Percentiles rank a stretch among this genome's conserved stretches.
Conservation (phyloP, 2,797 vertebrate species). For the Argyrosomus regius region DNA sequence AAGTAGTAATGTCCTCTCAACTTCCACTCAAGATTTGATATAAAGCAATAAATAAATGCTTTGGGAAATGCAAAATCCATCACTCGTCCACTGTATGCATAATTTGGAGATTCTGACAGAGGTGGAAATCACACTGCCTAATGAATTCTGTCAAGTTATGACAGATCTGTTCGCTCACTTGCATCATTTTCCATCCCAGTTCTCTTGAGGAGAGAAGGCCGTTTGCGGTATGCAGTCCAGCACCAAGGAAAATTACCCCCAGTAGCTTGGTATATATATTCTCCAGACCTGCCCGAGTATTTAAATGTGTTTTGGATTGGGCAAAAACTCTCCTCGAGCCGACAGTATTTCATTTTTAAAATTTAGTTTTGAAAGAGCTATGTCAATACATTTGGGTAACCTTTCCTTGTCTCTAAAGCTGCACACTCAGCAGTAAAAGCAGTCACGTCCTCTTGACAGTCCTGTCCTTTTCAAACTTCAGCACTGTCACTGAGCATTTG, state of each 20-base stretch:
- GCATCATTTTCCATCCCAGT: conserved; percentile 23
- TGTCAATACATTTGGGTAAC: conserved; percentile 27
- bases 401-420: conserved; percentile 34
- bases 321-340: neutral
- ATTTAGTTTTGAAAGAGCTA: conserved; percentile 5
- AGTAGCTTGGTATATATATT: neutral
- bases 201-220: conserved; percentile 21
- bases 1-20: conserved; percentile 30
- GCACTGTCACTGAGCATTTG: conserved; percentile 42
- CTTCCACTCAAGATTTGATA: conserved; percentile 41
- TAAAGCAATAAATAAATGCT: conserved; percentile 64
- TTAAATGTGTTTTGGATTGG: neutral
- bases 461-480: conserved; percentile 49
- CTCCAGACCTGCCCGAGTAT: neutral
- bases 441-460: conserved; percentile 9
- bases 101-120: conserved; percentile 59
- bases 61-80: conserved; percentile 53
- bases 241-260: neutral
- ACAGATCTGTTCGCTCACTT: conserved; percentile 57
- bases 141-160: conserved; percentile 71
- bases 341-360: neutral
- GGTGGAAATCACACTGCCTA: conserved; percentile 60
- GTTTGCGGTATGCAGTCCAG: conserved; percentile 13
- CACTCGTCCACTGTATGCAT: conserved; percentile 48
- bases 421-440: conserved; percentile 43